Percentiles rank a stretch among this genome's conserved stretches.
Conservation (phyloP, 2,888 invertebrate species). For the Stramonita haemastoma region DNA sequence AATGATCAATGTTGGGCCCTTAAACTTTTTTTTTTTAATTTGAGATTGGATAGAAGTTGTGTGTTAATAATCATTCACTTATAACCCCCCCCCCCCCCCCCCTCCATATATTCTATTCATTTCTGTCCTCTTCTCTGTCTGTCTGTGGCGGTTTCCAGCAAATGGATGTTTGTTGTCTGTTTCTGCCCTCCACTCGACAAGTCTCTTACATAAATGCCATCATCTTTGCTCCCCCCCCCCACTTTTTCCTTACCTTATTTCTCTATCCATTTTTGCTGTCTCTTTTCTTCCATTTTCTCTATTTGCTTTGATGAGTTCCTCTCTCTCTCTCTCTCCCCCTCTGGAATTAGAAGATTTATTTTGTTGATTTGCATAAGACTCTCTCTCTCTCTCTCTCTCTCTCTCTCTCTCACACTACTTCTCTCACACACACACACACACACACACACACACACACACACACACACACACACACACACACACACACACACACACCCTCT, state of each 20-base stretch:
- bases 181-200: not conserved
- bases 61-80: too few species aligned
- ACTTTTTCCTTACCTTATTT: not conserved
- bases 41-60: too few species aligned
- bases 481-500: not conserved
- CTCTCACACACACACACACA: not conserved
- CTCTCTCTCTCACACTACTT: not conserved
- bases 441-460: too few species aligned
- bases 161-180: not conserved
- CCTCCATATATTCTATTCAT: not conserved
- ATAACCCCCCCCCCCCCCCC: not conserved
- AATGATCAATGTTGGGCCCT: too few species aligned
- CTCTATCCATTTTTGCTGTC: not conserved
- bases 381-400: slow-evolving; percentile 10
- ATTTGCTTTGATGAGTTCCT: not conserved
- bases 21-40: too few species aligned
- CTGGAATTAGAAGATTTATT: not conserved
- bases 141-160: not conserved
- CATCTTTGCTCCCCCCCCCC: not conserved
- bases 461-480: slow-evolving; percentile 7
- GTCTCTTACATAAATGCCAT: not conserved
- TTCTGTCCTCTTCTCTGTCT: not conserved
- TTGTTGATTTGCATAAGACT: not conserved
- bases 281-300: not conserved
- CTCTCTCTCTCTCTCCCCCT: not conserved